These are phyloP conservation scores for Aphelenchoides besseyi DNA, from an alignment of 1,140 invertebrate genomes.

Conservation along the genomic window DNA sequence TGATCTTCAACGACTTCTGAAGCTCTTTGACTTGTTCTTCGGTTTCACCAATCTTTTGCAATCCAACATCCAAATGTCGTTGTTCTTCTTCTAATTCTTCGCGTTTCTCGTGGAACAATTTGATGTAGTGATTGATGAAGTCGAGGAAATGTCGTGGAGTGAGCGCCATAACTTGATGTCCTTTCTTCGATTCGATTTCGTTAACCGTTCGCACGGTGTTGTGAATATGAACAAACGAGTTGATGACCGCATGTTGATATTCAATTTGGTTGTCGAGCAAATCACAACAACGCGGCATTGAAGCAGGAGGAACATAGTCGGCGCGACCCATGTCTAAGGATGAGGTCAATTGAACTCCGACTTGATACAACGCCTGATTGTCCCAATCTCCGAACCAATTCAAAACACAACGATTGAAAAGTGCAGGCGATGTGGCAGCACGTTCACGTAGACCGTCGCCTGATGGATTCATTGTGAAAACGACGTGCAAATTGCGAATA, in stretches of 20 bases:
- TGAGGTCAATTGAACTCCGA: constrained; percentile 69
- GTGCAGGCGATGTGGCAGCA: constrained; percentile 93
- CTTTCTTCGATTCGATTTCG: constrained; percentile 72
- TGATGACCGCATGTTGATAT: constrained; percentile 85
- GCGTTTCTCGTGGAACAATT: constrained; percentile 93
- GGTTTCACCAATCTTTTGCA: constrained; percentile 97
- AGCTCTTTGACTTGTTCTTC: constrained; percentile 99
- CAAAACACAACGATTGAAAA: constrained; percentile 98
- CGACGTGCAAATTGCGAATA: constrained; percentile 97
- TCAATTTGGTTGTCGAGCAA: constrained; percentile 76
- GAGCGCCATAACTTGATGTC: constrained; percentile 89
- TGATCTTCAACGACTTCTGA: constrained; percentile 94
- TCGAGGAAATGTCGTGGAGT: constrained; percentile 98
- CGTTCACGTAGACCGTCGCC: constrained; percentile 94
- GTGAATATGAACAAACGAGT: constrained; percentile 96
- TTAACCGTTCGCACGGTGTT: constrained; percentile 93
- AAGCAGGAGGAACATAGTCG: constrained; percentile 57
- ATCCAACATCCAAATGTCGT: constrained; percentile 93
- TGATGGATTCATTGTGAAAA: constrained; percentile 99
- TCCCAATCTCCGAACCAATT: constrained; percentile 99
- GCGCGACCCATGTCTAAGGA: constrained; percentile 68
- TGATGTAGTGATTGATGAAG: constrained; percentile 98
- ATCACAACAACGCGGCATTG: constrained; percentile 54
- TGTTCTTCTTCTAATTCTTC: constrained; percentile 97
- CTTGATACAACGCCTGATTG: constrained; percentile 90